A percentile compares a stretch with the other conserved stretches of the same genome.
phyloP scores from a whole-genome alignment of 30 jellyfish, hydroid and myxozoan genomes.

The Nemopilema nomurai region DNA sequence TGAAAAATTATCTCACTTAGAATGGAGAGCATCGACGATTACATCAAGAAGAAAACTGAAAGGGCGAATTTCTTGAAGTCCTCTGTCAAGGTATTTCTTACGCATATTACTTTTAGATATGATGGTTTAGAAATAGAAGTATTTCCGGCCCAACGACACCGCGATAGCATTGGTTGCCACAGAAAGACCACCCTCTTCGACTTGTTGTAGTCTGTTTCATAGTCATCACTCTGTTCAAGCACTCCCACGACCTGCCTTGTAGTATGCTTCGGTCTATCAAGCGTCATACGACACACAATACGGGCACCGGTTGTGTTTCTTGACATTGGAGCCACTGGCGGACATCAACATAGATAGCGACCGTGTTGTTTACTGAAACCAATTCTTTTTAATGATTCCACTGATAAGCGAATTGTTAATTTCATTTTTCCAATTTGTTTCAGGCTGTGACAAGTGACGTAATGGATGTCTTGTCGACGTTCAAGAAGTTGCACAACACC shows the following conservation, averaged over 20 bases:
- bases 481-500: constrained; percentile 75
- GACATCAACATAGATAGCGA: too few relatives aligned
- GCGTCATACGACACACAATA: too few relatives aligned
- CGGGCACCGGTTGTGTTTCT: too few relatives aligned
- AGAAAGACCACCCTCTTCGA: background rate
- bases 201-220: background rate
- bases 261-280: too few relatives aligned
- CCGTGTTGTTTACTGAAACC: too few relatives aligned
- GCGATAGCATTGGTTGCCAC: background rate
- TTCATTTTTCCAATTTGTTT: background rate
- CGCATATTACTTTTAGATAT: too few relatives aligned
- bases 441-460: constrained; percentile 56
- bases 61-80: constrained; percentile 46
- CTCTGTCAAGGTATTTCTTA: constrained; percentile 15
- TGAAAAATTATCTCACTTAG: too few relatives aligned
- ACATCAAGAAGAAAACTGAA: constrained; percentile 65
- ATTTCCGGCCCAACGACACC: background rate
- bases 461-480: constrained; percentile 31
- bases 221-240: background rate
- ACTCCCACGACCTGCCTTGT: too few relatives aligned
- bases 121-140: too few relatives aligned
- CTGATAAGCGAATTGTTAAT: background rate
- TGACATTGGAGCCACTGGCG: too few relatives aligned
- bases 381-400: background rate
- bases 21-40: constrained; percentile 85